Percentiles rank a stretch among this genome's conserved stretches.
These are phyloP conservation scores for Torymus texanus DNA, from an alignment of 2,888 invertebrate genomes.

Conservation along the genomic window DNA sequence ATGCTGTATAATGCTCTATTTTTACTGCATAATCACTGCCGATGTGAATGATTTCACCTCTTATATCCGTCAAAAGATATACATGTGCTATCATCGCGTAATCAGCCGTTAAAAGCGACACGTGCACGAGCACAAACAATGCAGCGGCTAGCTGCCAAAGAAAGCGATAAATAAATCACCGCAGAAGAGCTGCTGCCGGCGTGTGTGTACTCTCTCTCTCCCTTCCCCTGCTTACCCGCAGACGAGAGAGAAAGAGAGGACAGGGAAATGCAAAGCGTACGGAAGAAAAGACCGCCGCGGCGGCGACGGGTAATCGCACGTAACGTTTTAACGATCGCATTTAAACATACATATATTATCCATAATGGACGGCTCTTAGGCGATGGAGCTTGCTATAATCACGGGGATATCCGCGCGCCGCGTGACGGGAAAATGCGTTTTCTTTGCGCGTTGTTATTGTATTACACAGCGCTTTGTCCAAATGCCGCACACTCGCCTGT, in stretches of 20 bases:
- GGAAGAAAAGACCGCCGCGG: conserved; percentile 3
- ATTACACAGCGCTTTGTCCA: conserved; percentile 9
- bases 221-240: too few relatives aligned
- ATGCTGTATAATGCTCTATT: too few relatives aligned
- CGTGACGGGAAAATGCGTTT: conserved; percentile 13
- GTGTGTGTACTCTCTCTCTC: too few relatives aligned
- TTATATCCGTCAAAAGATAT: neutral
- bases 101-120: too few relatives aligned
- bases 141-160: neutral
- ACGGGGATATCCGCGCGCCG: too few relatives aligned
- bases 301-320: conserved; percentile 40
- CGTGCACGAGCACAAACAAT: too few relatives aligned
- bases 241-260: too few relatives aligned
- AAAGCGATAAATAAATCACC: conserved; percentile 41
- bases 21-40: too few relatives aligned
- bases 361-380: conserved; percentile 36
- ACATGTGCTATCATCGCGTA: neutral
- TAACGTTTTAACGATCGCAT: conserved; percentile 60
- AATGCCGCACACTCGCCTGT: too few relatives aligned
- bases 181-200: neutral
- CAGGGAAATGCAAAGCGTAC: neutral
- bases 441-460: conserved; percentile 43
- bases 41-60: neutral
- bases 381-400: conserved; percentile 12
- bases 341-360: conserved; percentile 60